Evolutionary conservation across 2,797 vertebrate species (phyloP).

Genomic region (Falco naumanni): DNA sequence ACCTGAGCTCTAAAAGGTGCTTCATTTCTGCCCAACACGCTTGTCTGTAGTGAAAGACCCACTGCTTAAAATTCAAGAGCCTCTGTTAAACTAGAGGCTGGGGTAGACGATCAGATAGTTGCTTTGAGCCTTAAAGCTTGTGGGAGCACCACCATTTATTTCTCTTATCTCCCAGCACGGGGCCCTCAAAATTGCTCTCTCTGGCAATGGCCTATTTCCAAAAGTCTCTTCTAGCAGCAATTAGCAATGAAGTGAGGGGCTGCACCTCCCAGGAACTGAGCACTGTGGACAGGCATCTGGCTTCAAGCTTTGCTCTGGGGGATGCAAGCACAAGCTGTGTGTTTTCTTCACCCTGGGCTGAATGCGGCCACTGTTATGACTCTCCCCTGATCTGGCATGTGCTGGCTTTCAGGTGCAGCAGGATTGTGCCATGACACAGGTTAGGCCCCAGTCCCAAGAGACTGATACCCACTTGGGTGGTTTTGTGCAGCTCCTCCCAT

Average conservation of each 20-base stretch:
- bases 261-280: neutral
- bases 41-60: neutral
- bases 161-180: accelerated
- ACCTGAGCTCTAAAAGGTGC: neutral
- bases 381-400: accelerated
- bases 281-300: accelerated
- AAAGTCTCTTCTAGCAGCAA: neutral
- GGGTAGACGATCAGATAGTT: neutral
- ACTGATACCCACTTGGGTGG: too few species aligned
- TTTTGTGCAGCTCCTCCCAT: neutral
- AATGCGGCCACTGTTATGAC: accelerated
- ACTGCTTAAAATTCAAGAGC: neutral
- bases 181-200: neutral
- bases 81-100: neutral
- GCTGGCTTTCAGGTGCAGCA: neutral
- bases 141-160: accelerated
- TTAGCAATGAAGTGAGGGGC: neutral
- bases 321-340: neutral
- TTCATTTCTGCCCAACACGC: neutral
- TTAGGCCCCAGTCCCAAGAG: neutral
- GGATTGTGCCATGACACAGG: accelerated
- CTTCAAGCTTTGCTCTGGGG: neutral
- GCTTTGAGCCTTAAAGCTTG: neutral
- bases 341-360: neutral
- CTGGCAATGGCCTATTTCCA: neutral